Base-by-base conservation (phyloP, 2,113 vertebrate species). In the Megalops atlanticus region DNA sequence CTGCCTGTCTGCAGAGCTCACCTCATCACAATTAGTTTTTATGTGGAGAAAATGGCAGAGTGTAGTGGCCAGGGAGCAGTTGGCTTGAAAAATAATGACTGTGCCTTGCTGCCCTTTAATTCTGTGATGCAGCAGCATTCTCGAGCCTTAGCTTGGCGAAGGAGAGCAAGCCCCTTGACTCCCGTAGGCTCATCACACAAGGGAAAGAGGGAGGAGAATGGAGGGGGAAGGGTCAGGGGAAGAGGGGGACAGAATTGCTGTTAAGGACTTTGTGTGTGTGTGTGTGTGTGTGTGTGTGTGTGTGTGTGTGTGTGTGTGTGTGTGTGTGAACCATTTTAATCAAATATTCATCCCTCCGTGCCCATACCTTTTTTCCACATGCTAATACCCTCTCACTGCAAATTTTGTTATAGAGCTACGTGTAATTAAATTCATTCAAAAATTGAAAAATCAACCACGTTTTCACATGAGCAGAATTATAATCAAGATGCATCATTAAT, bases 391-490 rank as follows among this genome's bases (percentile, higher is more conserved):
- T 64, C 58, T 64, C 31, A 24, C 58, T 64, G 58, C n/a, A 27
- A 27, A 64, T 64, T 45, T 64, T 64, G 58, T 64, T 64, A 31
- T 64, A n/a, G 31, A n/a, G 58, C 58, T 64, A 64, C 4, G 8
- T 31, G 31, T 64, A 64, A 64, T 64, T 64, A 64, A 27, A 64
- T 64, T 64, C 58, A 64, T 24, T 64, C 58, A 64, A 64, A 64
- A 31, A 31, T 31, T 64, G n/a, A 4, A 31, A 64, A 64, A 27
- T 64, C 58, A 64, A 64, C 58, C n/a, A 64, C n/a, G n/a, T 64
- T 64, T 64, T 31, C 58, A 64, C 58, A 58, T 58, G 52, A 58
- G 52, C 52, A 64, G 58, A 64, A 64, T 64, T 64, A 64, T 64
- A 64, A 64, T 64, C 58, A 64, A 64, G 58, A 31, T 31, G 58